A percentile compares a stretch with the other conserved stretches of the same genome.
phyloP scores from a whole-genome alignment of 1,140 invertebrate species.

The Drosophila eugracilis region DNA sequence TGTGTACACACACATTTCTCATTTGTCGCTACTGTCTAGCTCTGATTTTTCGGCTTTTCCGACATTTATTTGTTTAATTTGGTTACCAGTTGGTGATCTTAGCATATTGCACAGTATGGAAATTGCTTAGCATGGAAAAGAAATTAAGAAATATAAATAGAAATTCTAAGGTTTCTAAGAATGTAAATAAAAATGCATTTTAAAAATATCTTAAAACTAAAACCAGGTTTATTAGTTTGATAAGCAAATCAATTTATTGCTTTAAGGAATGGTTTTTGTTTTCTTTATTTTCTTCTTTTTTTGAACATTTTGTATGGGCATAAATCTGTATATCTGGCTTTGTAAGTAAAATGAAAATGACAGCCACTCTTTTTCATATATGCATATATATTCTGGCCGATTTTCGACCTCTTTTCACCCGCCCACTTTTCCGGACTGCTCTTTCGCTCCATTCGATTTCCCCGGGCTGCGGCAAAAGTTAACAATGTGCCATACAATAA shows the following conservation, averaged over 20 bases:
- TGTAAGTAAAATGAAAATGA: conserved; percentile 5
- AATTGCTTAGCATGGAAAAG: too few species aligned
- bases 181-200: too few species aligned
- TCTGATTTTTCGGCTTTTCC: conserved; percentile 35
- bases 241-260: not conserved
- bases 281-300: not conserved
- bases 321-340: not conserved
- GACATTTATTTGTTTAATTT: conserved; percentile 44
- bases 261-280: not conserved
- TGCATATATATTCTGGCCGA: not conserved
- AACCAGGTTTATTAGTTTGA: too few species aligned
- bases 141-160: too few species aligned
- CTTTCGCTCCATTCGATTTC: not conserved
- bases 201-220: too few species aligned
- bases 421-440: not conserved
- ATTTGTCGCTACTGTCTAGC: conserved; percentile 30
- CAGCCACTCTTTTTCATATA: conserved; percentile 2
- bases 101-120: too few species aligned
- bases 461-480: conserved; percentile 40
- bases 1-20: conserved; percentile 7
- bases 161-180: too few species aligned
- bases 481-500: conserved; percentile 52
- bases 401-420: not conserved
- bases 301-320: not conserved
- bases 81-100: not conserved